Evolutionary conservation across 2,113 vertebrate species (phyloP), one percentile per base, ranked within the genome.

Genomic region (Pelodiscus sinensis): DNA sequence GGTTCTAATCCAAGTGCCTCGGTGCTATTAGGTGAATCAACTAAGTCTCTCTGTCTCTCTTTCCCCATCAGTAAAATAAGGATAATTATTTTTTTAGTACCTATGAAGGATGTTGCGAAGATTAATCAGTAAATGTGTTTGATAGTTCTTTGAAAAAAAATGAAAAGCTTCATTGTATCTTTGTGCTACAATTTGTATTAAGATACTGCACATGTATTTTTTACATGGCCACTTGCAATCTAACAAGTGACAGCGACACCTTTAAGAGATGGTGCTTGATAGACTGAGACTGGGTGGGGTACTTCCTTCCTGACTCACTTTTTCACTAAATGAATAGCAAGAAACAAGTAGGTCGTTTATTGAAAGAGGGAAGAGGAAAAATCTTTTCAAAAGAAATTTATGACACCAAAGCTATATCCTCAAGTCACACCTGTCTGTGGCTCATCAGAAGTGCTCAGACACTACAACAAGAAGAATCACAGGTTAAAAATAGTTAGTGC

Each of bases 271-370:
- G 11, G 65, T 90, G 60, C 78, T 35, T 75, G 91, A 87, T 87
- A 89, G 92, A 82, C 85, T 84, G 88, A 93, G 93, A 94, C 85
- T 95, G 92, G 96, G 96, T 95, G 96, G 96, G 94, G 95, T 89
- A 77, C 85, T 96, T 97, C 96, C 96, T 97, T 95, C 93, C 96
- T 91, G 65, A 12, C 57, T 82, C 65, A 15, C 24, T 50, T 93
- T 84, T 89, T 79, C 68, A 83, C 71, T 81, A 62, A 88, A 87
- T 55, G 38, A 75, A 57, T 90, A 93, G 93, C 52, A 85, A 77
- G 65, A 91, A 81, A 84, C 88, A 95, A 93, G 93, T 95, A 85
- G 9, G 29, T 27, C 11, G 80, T 0, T 2, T 60, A 84, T 93
- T 88, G 54, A 13, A 54, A 3, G 90, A 88, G 0, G 0, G 52